phyloP scores from a whole-genome alignment of 2,113 vertebrate species.

The Cyprinus carpio region DNA sequence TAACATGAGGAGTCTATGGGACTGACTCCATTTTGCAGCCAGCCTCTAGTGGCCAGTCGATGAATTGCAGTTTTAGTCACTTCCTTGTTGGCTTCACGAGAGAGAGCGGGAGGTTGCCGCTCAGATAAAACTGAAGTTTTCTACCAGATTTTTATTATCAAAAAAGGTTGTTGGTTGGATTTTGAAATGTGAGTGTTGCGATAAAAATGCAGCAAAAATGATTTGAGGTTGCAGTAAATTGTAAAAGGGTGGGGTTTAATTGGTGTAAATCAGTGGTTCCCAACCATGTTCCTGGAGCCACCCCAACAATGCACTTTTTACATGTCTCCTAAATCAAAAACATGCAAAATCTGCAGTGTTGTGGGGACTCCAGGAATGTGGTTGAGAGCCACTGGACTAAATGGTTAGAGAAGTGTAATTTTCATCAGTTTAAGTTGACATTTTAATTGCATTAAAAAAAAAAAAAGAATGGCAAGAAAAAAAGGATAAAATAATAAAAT shows the following conservation, averaged over 20 bases:
- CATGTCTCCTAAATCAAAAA: not conserved
- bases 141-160: not conserved
- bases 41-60: too few species aligned
- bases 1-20: too few species aligned
- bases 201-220: not conserved
- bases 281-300: not conserved
- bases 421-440: not conserved
- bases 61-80: too few species aligned
- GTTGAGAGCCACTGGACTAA: not conserved
- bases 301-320: not conserved
- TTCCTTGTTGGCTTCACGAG: too few species aligned
- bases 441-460: not conserved
- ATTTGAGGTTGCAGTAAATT: not conserved
- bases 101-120: too few species aligned
- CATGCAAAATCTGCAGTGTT: not conserved
- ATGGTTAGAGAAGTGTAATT: not conserved
- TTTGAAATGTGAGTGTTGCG: not conserved
- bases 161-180: not conserved
- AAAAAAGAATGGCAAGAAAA: not conserved
- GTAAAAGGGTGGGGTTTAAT: not conserved
- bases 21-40: too few species aligned
- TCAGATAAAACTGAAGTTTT: too few species aligned
- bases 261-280: not conserved
- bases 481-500: not conserved
- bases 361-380: not conserved